Evolutionary conservation across 2,888 invertebrate genomes (phyloP).

Genomic region (Dolichopus griseipennis): DNA sequence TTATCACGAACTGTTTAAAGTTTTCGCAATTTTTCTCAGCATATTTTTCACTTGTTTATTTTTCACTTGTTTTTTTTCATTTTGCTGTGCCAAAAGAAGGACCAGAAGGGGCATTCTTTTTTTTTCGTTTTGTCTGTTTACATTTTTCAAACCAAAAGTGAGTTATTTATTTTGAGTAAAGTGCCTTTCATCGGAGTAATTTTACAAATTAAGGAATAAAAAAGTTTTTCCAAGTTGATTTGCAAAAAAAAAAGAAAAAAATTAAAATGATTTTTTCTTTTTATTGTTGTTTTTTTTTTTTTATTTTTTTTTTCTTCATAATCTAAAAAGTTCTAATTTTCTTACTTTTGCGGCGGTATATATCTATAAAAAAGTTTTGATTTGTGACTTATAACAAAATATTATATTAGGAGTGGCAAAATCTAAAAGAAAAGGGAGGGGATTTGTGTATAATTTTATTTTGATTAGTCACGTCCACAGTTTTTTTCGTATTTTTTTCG

Average conservation of each 20-base stretch:
- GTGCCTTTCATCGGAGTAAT: conserved; percentile 3
- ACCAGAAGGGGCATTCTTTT: too few species aligned
- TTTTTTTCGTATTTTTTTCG: neutral
- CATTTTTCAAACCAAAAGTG: neutral
- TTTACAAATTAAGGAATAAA: conserved; percentile 5
- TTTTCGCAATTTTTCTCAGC: neutral
- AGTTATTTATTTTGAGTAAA: neutral
- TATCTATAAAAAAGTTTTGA: neutral
- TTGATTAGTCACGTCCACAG: conserved; percentile 1
- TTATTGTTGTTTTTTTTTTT: neutral
- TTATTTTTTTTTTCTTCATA: too few species aligned
- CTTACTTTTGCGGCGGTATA: neutral
- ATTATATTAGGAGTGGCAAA: neutral
- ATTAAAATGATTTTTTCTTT: neutral
- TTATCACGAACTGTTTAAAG: neutral
- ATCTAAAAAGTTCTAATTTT: neutral
- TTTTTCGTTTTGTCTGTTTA: neutral
- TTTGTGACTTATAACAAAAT: neutral
- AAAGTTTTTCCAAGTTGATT: conserved; percentile 6
- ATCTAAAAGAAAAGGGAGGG: neutral
- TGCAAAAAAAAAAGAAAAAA: neutral
- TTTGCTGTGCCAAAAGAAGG: too few species aligned
- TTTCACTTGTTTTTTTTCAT: too few species aligned
- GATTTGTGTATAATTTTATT: neutral
- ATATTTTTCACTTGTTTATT: too few species aligned